Percentiles rank a stretch among this genome's conserved stretches.
Evolutionary conservation across 2,888 invertebrate genomes (phyloP).

Genomic region (Operophtera brumata): DNA sequence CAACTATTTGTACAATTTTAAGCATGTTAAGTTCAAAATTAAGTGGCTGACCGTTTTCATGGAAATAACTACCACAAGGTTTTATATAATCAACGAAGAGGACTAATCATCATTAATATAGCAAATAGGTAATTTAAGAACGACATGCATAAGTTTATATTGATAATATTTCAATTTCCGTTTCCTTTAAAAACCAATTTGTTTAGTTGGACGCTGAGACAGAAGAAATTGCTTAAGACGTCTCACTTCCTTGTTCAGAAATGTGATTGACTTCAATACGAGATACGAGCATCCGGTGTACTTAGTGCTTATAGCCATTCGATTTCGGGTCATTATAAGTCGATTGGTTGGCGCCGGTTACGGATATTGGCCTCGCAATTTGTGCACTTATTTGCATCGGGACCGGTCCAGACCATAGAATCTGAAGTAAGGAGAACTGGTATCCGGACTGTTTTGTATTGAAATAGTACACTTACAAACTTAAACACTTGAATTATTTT

Average conservation of each 20-base stretch:
- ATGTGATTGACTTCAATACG: constrained; percentile 22
- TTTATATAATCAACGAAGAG: neutral
- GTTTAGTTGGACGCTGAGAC: neutral
- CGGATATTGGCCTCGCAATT: constrained; percentile 68
- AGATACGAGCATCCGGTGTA: constrained; percentile 36
- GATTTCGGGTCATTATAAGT: constrained; percentile 66
- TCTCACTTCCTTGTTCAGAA: constrained; percentile 13
- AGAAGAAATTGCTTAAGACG: constrained; percentile 7
- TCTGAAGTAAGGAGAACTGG: too few species aligned
- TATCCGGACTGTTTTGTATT: too few species aligned
- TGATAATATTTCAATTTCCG: neutral
- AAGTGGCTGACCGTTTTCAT: too few species aligned
- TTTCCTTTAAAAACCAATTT: constrained; percentile 3
- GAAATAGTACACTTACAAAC: too few species aligned
- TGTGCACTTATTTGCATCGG: constrained; percentile 69
- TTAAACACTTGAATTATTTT: too few species aligned
- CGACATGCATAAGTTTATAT: too few species aligned
- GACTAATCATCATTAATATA: too few species aligned
- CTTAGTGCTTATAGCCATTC: constrained; percentile 50
- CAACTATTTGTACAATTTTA: too few species aligned
- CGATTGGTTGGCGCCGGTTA: constrained; percentile 62
- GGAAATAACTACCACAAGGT: too few species aligned
- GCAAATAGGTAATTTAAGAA: too few species aligned
- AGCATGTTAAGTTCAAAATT: too few species aligned
- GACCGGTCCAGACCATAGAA: too few species aligned